A percentile compares a stretch with the other conserved stretches of the same genome.
Conservation (phyloP, 2,797 vertebrate genomes). For the Nasua narica region DNA sequence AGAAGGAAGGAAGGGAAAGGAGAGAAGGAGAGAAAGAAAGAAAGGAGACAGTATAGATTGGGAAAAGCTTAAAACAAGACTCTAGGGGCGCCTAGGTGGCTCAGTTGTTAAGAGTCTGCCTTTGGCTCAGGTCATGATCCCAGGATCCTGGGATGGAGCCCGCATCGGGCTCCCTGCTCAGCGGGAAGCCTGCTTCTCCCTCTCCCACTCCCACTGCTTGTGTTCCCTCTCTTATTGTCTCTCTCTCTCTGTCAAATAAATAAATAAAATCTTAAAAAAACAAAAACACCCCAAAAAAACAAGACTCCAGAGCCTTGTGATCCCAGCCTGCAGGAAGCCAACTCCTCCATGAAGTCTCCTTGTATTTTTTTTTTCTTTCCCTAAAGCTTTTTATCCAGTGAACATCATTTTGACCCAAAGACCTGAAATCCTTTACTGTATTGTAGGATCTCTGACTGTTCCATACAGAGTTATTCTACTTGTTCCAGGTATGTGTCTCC, state of each 20-base stretch:
- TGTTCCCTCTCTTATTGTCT: too few species aligned
- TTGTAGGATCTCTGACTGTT: not conserved
- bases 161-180: too few species aligned
- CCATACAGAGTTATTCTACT: not conserved
- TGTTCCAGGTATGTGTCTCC: not conserved
- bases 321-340: not conserved
- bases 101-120: too few species aligned
- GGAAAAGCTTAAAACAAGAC: not conserved
- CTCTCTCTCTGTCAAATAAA: too few species aligned
- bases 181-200: too few species aligned
- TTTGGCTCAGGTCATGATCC: too few species aligned
- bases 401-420: not conserved
- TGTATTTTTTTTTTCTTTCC: not conserved
- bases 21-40: not conserved
- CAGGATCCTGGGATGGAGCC: too few species aligned
- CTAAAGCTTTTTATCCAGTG: not conserved
- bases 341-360: not conserved
- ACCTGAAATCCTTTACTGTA: not conserved
- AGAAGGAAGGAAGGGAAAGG: not conserved
- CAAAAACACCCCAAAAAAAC: not conserved
- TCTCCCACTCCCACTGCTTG: too few species aligned
- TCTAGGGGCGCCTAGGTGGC: not conserved
- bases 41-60: not conserved
- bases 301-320: not conserved
- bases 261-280: too few species aligned